Evolutionary conservation across 2,797 vertebrate species (phyloP).

Genomic region (Sebastes diaconus): DNA sequence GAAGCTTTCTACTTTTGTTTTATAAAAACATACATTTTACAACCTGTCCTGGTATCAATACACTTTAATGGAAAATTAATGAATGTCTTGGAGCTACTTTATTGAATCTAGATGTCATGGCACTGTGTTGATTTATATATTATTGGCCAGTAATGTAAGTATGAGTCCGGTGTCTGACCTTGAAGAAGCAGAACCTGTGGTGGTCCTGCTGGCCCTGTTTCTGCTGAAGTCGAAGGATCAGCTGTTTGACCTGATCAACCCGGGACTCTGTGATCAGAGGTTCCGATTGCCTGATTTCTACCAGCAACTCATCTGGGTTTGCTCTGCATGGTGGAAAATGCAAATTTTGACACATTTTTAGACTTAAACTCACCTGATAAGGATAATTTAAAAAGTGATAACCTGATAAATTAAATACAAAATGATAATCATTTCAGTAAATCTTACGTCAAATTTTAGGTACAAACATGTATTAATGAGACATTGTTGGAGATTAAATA

Average conservation of each 20-base stretch:
- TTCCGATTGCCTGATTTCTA: conserved; percentile 87
- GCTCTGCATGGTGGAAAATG: conserved; percentile 77
- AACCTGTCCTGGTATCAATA: background rate
- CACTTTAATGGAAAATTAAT: background rate
- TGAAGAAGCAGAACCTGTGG: conserved; percentile 88
- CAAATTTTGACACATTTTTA: background rate
- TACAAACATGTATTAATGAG: background rate
- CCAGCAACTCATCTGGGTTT: conserved; percentile 84
- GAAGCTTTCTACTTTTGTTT: background rate
- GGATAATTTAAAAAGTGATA: background rate
- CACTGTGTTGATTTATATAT: background rate
- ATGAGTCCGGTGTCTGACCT: conserved; percentile 80
- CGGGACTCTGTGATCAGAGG: conserved; percentile 89
- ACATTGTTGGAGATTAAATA: background rate
- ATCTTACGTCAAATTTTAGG: background rate
- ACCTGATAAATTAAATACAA: background rate
- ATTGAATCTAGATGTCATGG: background rate
- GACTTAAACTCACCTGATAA: background rate
- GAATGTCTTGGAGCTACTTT: background rate
- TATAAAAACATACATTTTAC: background rate
- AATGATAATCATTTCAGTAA: background rate
- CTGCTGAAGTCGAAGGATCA: conserved; percentile 88
- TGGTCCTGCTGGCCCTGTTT: conserved; percentile 87
- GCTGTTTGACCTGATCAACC: conserved; percentile 84
- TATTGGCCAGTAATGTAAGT: background rate